Conservation (phyloP, 2,113 vertebrate species). For the Muntiacus reevesi region DNA sequence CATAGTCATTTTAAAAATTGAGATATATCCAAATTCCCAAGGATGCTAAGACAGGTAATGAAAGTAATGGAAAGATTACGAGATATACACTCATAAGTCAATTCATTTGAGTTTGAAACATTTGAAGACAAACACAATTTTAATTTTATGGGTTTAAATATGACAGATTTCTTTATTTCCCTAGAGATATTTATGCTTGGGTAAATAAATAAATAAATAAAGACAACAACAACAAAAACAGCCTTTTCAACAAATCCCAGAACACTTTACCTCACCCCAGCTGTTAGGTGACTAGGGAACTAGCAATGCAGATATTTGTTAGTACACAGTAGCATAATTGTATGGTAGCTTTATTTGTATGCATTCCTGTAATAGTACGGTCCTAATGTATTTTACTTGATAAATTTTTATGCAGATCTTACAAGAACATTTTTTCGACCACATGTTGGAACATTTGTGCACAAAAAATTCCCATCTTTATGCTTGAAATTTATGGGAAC, state of each 20-base stretch:
- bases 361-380: conserved; percentile 64
- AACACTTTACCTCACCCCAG: conserved; percentile 36
- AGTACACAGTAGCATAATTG: not conserved
- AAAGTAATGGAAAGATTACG: not conserved
- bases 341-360: conserved; percentile 65
- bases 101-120: conserved; percentile 13
- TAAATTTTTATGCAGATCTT: conserved; percentile 81
- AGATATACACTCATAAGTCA: not conserved
- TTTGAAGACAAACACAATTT: conserved; percentile 59
- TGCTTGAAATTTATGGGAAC: conserved; percentile 90
- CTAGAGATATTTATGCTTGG: conserved; percentile 36
- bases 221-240: not conserved
- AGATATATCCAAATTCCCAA: not conserved
- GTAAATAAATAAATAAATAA: not conserved
- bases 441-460: conserved; percentile 85
- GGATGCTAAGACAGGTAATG: not conserved
- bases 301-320: conserved; percentile 64
- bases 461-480: conserved; percentile 84
- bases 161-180: conserved; percentile 61
- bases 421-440: conserved; percentile 81
- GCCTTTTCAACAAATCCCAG: conserved; percentile 42
- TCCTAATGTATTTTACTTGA: conserved; percentile 76
- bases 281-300: conserved; percentile 57
- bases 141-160: conserved; percentile 67
- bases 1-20: not conserved